phyloP scores from a whole-genome alignment of 2,113 vertebrate genomes.

The Phyllopteryx taeniolatus region DNA sequence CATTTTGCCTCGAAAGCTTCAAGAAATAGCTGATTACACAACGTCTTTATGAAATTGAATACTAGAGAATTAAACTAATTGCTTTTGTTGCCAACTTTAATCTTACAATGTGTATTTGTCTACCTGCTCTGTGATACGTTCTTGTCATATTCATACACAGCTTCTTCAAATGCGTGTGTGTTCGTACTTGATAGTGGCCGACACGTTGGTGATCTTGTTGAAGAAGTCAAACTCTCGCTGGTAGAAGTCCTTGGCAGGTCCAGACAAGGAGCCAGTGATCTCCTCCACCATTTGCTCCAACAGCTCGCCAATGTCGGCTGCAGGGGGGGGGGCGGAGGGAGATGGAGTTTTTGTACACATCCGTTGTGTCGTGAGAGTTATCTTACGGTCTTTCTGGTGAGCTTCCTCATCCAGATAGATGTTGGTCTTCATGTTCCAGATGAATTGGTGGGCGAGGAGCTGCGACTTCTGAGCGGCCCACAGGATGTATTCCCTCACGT shows the following conservation, averaged over 20 bases:
- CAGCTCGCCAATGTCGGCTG: conserved; percentile 94
- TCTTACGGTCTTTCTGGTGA: conserved; percentile 90
- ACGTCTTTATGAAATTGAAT: no score
- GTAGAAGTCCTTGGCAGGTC: conserved; percentile 94
- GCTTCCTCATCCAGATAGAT: conserved; percentile 90
- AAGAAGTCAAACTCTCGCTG: conserved; percentile 98
- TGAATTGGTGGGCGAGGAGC: conserved; percentile 94
- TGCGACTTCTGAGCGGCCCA: conserved; percentile 95
- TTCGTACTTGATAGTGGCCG: conserved; percentile 90
- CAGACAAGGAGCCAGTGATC: conserved; percentile 88
- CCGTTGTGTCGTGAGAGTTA: neutral
- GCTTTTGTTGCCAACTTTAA: no score
- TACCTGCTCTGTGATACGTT: neutral
- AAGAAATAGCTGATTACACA: neutral
- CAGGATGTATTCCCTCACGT: conserved; percentile 93
- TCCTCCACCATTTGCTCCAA: conserved; percentile 91
- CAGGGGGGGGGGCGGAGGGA: neutral
- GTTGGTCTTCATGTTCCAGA: conserved; percentile 99
- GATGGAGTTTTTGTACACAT: neutral
- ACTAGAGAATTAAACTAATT: no score
- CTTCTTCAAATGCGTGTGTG: neutral
- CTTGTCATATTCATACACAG: neutral
- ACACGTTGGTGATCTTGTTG: conserved; percentile 95
- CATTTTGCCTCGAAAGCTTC: neutral
- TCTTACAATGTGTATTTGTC: no score